Conservation (phyloP, 1,140 invertebrate species). For the Thalassaphorura encarpata region DNA sequence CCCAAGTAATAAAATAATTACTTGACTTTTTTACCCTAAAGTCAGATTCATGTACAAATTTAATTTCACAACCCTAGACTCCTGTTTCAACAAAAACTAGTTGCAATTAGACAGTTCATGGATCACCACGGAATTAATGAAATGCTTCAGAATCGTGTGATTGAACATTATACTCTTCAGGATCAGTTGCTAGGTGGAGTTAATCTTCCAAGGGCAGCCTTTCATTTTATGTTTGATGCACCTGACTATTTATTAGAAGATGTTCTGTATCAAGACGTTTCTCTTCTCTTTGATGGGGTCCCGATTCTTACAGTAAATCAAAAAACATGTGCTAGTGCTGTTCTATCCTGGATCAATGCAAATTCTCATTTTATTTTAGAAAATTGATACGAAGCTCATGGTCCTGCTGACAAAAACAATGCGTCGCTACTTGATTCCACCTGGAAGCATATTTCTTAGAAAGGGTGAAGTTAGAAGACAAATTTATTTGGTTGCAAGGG, state of each 20-base stretch:
- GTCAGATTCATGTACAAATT: no score
- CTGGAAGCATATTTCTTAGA: constrained; percentile 16
- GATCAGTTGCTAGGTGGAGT: constrained; percentile 15
- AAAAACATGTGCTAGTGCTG: background rate
- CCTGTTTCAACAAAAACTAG: constrained; percentile 27
- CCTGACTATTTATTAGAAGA: constrained; percentile 25
- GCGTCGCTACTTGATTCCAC: constrained; percentile 19
- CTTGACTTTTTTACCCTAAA: no score
- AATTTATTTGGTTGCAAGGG: constrained; percentile 19
- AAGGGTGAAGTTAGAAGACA: constrained; percentile 21
- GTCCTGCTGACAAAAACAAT: constrained; percentile 11
- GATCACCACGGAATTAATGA: constrained; percentile 17
- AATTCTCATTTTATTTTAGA: constrained; percentile 11
- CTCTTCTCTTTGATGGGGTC: constrained; percentile 20
- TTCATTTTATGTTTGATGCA: constrained; percentile 27
- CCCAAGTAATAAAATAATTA: no score
- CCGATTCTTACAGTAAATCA: constrained; percentile 17
- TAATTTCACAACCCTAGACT: no score
- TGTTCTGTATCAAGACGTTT: constrained; percentile 11
- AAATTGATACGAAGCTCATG: constrained; percentile 16
- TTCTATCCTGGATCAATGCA: background rate
- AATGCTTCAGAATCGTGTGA: constrained; percentile 18
- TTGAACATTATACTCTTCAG: constrained; percentile 26
- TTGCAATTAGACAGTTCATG: constrained; percentile 22
- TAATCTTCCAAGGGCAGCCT: background rate